Percentiles rank a stretch among this genome's conserved stretches.
These are phyloP conservation scores for Anthoscopus minutus DNA, from an alignment of 2,113 vertebrate genomes.

Conservation along the genomic window DNA sequence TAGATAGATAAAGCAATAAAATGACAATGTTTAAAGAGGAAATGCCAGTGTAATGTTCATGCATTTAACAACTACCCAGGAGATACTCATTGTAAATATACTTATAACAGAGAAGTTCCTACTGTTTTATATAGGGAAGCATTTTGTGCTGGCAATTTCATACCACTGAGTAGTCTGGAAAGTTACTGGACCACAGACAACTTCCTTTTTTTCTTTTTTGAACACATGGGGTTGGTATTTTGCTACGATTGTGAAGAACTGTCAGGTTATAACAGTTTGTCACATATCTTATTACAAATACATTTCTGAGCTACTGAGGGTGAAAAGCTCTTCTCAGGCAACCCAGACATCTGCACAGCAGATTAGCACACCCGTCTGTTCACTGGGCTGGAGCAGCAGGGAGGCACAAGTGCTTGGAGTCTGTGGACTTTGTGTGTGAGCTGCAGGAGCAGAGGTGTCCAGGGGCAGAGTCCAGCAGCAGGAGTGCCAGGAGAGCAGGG, in stretches of 20 bases:
- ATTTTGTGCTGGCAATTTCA: constrained; percentile 45
- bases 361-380: background rate
- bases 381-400: background rate
- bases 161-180: constrained; percentile 8
- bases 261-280: background rate
- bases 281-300: background rate
- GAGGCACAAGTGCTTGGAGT: background rate
- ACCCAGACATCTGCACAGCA: background rate
- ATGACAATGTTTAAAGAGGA: constrained; percentile 34
- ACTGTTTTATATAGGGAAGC: constrained; percentile 32
- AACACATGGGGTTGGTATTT: background rate
- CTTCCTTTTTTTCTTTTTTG: background rate
- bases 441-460: background rate
- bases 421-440: background rate
- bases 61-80: constrained; percentile 56
- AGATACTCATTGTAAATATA: constrained; percentile 45
- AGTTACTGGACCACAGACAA: background rate
- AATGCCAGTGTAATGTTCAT: constrained; percentile 23
- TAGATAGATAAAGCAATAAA: constrained; percentile 53
- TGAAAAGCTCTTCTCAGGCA: background rate
- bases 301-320: background rate
- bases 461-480: background rate
- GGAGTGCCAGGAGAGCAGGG: background rate
- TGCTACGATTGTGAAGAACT: background rate
- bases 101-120: constrained; percentile 49